Evolutionary conservation across 2,797 vertebrate genomes (phyloP).

Genomic region (Sebastes glaucus): DNA sequence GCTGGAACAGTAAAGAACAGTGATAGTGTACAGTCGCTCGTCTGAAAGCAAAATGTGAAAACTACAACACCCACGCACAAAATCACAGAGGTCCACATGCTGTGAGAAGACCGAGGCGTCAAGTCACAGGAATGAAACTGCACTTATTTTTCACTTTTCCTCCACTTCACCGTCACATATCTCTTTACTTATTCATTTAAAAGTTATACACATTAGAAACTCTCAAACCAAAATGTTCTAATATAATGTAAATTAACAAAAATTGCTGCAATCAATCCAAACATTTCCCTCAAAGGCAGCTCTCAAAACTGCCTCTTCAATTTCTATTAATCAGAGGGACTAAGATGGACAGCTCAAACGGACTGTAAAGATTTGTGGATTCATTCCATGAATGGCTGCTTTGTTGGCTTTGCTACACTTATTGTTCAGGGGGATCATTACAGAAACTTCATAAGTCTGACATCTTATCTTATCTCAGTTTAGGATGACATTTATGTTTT

Average conservation of each 20-base stretch:
- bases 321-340: background rate
- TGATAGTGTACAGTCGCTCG: constrained; percentile 1
- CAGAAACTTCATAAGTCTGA: background rate
- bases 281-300: background rate
- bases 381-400: background rate
- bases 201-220: background rate
- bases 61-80: constrained; percentile 32
- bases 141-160: constrained; percentile 7
- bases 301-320: background rate
- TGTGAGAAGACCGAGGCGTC: constrained; percentile 11
- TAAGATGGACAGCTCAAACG: background rate
- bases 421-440: background rate
- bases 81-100: constrained; percentile 26
- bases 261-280: constrained; percentile 6
- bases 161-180: background rate
- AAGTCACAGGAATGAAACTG: constrained; percentile 8
- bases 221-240: background rate
- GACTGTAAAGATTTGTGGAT: background rate
- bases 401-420: background rate
- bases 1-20: constrained; percentile 26
- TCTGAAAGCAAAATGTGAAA: constrained; percentile 45
- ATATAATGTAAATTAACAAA: background rate
- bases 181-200: background rate
- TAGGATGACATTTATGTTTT: background rate
- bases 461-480: background rate